Base-by-base conservation (phyloP, 2,113 vertebrate genomes). In the Takifugu bimaculatus region DNA sequence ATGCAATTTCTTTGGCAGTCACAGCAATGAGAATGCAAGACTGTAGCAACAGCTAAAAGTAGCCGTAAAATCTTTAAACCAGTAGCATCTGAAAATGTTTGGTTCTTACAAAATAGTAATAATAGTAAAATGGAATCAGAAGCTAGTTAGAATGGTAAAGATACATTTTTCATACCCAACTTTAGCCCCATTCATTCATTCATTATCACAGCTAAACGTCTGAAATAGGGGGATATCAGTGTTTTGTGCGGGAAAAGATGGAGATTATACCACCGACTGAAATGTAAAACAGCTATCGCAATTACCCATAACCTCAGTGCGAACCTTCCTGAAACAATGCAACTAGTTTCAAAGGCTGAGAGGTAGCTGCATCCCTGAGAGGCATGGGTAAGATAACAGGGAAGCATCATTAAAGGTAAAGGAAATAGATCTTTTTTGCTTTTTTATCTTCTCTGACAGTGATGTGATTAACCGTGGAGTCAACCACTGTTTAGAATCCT, bases 231-330 rank as follows among this genome's bases (percentile, higher is more conserved):
- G 79, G 60, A 73, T 87, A 82, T 83, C 76, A 65, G 69, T 85
- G 76, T 83, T 71, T 78, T 83, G 79, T 86, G 65, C 65, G 75
- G 57, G 65, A 45, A 50, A 83, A 81, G 72, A 87, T 81, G 67
- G 68, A 85, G 80, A 82, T 85, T 84, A 83, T 63, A 64, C 55
- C 6, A 14, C 50, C 77, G 77, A 85, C 88, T 88, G 79, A 88
- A 88, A 89, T 89, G 85, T 85, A 87, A 89, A 90, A 82, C 68
- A 81, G 82, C 79, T 75, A 57, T 81, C 71, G 79, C 82, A 86
- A 87, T 88, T 91, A 87, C 74, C 75, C 82, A 88, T 87, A 86
- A 87, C 87, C 85, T 88, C 72, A 68, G 69, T 13, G 28, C 63
- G 79, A 90, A 88, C 83, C 83, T 89, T 60, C 67, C 65, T 88